A percentile compares a stretch with the other conserved stretches of the same genome.
Conservation (phyloP, 2,888 invertebrate species). For the Hyposoter dolosus region DNA sequence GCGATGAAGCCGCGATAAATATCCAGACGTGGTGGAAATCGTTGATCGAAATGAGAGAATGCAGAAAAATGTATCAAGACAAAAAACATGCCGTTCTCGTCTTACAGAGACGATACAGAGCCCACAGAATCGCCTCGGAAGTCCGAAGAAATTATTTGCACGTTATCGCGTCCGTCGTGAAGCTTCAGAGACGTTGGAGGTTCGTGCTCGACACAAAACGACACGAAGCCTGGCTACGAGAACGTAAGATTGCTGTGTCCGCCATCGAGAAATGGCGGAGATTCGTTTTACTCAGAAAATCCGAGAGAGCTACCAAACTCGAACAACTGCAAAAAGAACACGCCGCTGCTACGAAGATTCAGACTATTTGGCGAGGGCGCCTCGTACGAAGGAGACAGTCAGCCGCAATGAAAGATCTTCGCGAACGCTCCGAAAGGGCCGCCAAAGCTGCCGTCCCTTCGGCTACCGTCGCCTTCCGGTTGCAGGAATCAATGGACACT, state of each 20-base stretch:
- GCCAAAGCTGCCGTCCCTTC: constrained; percentile 77
- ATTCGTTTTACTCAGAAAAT: constrained; percentile 23
- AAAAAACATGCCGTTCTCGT: constrained; percentile 76
- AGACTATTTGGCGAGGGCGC: constrained; percentile 86
- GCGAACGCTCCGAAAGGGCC: constrained; percentile 78
- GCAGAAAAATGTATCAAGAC: constrained; percentile 33
- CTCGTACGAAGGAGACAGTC: constrained; percentile 76
- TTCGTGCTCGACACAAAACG: constrained; percentile 39
- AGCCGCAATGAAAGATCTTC: constrained; percentile 75
- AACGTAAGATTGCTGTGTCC: constrained; percentile 65
- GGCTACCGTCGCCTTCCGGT: constrained; percentile 81
- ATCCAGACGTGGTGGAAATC: constrained; percentile 74
- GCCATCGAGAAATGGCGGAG: constrained; percentile 73
- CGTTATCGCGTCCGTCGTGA: constrained; percentile 54
- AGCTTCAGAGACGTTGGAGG: constrained; percentile 73
- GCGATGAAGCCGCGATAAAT: constrained; percentile 76
- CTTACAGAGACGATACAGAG: constrained; percentile 84
- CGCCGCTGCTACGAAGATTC: constrained; percentile 88
- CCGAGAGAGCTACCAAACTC: constrained; percentile 81
- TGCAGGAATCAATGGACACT: constrained; percentile 79
- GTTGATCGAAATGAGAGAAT: constrained; percentile 61
- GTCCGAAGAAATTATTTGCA: constrained; percentile 78
- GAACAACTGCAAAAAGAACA: constrained; percentile 71
- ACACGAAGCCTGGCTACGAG: constrained; percentile 51
- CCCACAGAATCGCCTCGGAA: constrained; percentile 79